These are phyloP conservation scores for Gallinago nigripennis DNA, from an alignment of 2,797 vertebrate genomes.

Conservation along the genomic window DNA sequence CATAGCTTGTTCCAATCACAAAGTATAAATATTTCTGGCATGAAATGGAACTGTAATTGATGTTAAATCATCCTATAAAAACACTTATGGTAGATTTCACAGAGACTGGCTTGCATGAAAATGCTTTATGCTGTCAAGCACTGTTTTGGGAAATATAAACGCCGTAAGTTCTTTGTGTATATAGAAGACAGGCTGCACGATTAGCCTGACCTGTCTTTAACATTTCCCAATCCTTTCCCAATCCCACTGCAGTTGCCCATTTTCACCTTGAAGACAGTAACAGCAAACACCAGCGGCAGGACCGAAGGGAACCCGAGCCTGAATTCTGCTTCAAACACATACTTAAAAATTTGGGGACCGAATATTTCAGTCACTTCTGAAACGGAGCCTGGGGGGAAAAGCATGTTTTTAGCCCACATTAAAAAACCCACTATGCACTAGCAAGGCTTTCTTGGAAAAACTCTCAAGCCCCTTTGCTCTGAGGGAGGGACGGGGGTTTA, in stretches of 20 bases:
- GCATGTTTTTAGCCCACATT: not conserved
- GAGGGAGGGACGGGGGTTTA: not conserved
- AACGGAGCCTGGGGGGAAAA: not conserved
- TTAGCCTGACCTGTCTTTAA: slow-evolving; percentile 5
- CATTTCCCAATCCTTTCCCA: not conserved
- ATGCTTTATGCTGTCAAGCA: slow-evolving; percentile 20
- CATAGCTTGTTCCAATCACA: not conserved
- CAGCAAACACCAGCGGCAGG: not conserved
- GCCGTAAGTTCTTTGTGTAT: not conserved
- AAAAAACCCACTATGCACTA: not conserved
- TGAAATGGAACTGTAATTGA: slow-evolving; percentile 40
- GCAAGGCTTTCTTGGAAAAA: not conserved
- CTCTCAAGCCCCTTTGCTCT: not conserved
- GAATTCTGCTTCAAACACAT: not conserved
- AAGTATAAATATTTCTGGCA: slow-evolving; percentile 30
- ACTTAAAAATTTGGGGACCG: not conserved
- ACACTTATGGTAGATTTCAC: slow-evolving; percentile 36
- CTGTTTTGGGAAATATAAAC: slow-evolving; percentile 51
- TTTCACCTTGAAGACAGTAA: not conserved
- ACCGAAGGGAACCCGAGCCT: not conserved
- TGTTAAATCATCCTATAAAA: slow-evolving; percentile 18
- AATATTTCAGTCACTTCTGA: not conserved
- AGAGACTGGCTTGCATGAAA: slow-evolving; percentile 7
- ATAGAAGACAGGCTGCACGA: not conserved
- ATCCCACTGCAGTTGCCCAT: not conserved